Evolutionary conservation across 23 tunicate genomes (phyloP).

Genomic region (Halocynthia aurantium): DNA sequence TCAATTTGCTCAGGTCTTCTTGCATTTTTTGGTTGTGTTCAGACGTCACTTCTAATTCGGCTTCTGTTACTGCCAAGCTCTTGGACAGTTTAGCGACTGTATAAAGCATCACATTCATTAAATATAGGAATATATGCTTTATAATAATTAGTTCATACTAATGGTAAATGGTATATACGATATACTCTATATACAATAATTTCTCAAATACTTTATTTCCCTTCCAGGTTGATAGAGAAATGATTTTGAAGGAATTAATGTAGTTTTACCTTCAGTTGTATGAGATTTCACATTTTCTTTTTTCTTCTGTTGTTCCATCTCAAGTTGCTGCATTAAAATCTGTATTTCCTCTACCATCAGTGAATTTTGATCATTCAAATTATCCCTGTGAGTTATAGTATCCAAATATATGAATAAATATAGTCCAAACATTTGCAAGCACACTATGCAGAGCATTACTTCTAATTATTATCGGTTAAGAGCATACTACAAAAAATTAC

Average conservation of each 20-base stretch:
- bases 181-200: neutral
- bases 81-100: conserved; percentile 49
- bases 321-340: conserved; percentile 65
- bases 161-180: neutral
- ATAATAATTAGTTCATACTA: neutral
- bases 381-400: conserved; percentile 23
- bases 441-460: too few relatives aligned
- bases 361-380: conserved; percentile 57
- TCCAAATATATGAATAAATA: too few relatives aligned
- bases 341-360: conserved; percentile 82
- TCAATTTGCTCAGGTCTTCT: conserved; percentile 30
- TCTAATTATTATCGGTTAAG: too few relatives aligned
- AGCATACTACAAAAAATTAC: too few relatives aligned
- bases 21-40: conserved; percentile 31
- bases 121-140: neutral
- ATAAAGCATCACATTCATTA: neutral
- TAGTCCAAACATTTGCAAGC: too few relatives aligned
- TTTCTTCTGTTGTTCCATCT: conserved; percentile 39
- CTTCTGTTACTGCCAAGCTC: conserved; percentile 41
- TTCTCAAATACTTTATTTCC: neutral
- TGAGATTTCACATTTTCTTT: conserved; percentile 34
- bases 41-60: conserved; percentile 53
- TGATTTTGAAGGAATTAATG: neutral
- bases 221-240: neutral
- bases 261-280: conserved; percentile 49